Evolutionary conservation across 2,888 invertebrate genomes (phyloP), one percentile per base, ranked within the genome.

Genomic region (Rhamnusium bicolor): DNA sequence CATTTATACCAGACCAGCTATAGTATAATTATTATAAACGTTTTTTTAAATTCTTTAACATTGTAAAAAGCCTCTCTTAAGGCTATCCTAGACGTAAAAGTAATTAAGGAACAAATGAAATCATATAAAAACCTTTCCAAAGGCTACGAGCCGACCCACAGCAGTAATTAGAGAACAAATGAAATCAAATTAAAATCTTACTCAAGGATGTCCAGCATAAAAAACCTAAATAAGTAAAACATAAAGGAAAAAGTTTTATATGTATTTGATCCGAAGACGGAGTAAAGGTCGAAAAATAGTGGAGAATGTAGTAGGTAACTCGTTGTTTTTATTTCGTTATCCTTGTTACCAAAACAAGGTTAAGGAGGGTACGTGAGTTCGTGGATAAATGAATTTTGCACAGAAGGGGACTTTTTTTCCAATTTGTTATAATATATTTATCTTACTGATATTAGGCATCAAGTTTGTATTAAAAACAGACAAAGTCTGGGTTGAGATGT

Each of bases 281-380:
- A 4, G 24, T 24, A 24, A 40, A 58, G 58, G 58, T 29, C 58
- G 32, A 21, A 54, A 54, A 40, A 40, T 40, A 40, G 54, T n/a
- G n/a, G 54, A 21, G n/a, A 58, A 8, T 18, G 19, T 19, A n/a
- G n/a, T n/a, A 51, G 32, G 32, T n/a, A 19, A 14, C 27, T 56
- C 32, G 58, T 29, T 29, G 16, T 58, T 16, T 8, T 58, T 58
- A 32, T 29, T 10, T 29, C 32, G 58, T 40, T 40, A 40, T 40
- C 58, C 58, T 58, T 58, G 58, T 8, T 16, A 7, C 21, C n/a
- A 14, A 8, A 56, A 56, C 24, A 27, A 56, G 54, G 54, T 24
- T 27, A 27, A 27, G 27, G 21, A 53, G 21, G 24, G 40, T 7
- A 27, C 27, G 54, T 27, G 2, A 4, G n/a, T 24, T 5, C n/a